Evolutionary conservation across 2,113 vertebrate genomes (phyloP).

Genomic region (Bombycilla garrulus): DNA sequence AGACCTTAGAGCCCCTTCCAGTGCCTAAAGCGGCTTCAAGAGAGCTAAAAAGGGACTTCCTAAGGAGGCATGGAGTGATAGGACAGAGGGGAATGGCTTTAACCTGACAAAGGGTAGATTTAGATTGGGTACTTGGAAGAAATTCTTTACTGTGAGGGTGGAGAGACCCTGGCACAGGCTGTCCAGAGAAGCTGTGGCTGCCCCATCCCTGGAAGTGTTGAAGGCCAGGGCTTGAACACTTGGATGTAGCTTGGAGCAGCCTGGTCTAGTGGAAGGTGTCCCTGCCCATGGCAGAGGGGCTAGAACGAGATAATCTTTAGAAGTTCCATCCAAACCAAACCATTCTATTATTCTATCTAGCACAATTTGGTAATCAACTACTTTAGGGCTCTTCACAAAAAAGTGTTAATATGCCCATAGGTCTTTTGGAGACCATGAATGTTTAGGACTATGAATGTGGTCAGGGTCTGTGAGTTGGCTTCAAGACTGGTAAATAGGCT

Average conservation of each 20-base stretch:
- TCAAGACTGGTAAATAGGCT: neutral
- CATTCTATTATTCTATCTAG: neutral
- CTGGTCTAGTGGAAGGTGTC: neutral
- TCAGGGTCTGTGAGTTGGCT: neutral
- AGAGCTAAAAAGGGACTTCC: neutral
- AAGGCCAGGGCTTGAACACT: neutral
- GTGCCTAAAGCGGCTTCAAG: neutral
- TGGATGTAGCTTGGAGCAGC: neutral
- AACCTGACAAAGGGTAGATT: neutral
- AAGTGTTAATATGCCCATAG: neutral
- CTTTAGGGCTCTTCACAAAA: neutral
- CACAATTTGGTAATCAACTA: neutral
- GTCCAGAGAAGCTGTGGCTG: neutral
- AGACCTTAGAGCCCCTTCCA: neutral
- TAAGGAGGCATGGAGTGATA: neutral
- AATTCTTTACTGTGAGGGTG: neutral
- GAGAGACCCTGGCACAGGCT: neutral
- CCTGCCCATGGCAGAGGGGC: neutral
- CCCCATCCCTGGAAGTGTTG: neutral
- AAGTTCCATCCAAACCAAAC: neutral
- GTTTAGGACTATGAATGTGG: neutral
- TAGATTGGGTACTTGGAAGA: neutral
- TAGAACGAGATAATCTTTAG: neutral
- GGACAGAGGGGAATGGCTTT: neutral
- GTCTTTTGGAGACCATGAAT: neutral